These are phyloP conservation scores for Siniperca knerii DNA, from an alignment of 2,113 vertebrate genomes.

Conservation along the genomic window DNA sequence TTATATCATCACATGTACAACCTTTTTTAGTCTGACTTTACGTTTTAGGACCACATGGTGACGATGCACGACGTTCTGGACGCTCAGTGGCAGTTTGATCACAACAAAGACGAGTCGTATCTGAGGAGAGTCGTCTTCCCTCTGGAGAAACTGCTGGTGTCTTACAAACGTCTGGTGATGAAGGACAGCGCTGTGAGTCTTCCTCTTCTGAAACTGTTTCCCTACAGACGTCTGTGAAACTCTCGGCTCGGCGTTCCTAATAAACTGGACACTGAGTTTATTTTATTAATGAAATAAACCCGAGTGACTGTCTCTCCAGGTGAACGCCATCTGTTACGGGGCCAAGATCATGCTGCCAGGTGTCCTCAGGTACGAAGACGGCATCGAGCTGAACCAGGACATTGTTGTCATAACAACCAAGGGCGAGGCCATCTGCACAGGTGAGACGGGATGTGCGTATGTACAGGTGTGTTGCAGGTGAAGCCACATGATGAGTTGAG, in stretches of 20 bases:
- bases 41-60: conserved; percentile 90
- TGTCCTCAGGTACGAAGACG: conserved; percentile 94
- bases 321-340: conserved; percentile 98
- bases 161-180: conserved; percentile 94
- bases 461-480: background rate
- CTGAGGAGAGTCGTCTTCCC: conserved; percentile 93
- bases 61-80: conserved; percentile 98
- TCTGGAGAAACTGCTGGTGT: conserved; percentile 93
- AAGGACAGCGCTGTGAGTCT: conserved; percentile 95
- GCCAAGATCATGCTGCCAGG: conserved; percentile 98
- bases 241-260: no score
- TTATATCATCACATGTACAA: background rate
- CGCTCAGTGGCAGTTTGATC: conserved; percentile 97
- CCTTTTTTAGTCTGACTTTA: no score
- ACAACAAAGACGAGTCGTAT: conserved; percentile 96
- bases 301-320: conserved; percentile 76
- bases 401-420: conserved; percentile 97
- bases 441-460: conserved; percentile 68
- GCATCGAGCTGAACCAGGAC: conserved; percentile 96
- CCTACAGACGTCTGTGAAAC: no score
- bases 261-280: no score
- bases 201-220: background rate
- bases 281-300: no score
- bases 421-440: conserved; percentile 96
- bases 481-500: conserved; percentile 82